phyloP scores from a whole-genome alignment of 2,797 vertebrate species.

The Bradypus variegatus region DNA sequence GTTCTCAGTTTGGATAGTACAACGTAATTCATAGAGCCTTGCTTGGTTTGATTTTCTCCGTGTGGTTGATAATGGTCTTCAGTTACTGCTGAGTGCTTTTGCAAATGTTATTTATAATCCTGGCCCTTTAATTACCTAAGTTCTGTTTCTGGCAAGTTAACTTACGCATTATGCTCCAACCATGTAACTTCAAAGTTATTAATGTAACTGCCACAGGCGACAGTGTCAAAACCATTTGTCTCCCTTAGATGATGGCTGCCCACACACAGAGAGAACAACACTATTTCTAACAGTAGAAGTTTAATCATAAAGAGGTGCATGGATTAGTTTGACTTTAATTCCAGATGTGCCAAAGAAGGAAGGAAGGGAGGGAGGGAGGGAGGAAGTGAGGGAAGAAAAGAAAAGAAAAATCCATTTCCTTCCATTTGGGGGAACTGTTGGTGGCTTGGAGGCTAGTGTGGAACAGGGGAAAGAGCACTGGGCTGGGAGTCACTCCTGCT shows the following conservation, averaged over 20 bases:
- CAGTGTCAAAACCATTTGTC: neutral
- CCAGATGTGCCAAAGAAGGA: neutral
- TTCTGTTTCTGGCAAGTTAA: constrained; percentile 30
- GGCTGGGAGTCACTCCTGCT: neutral
- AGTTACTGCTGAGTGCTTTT: constrained; percentile 35
- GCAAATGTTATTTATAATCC: constrained; percentile 26
- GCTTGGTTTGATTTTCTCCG: constrained; percentile 28
- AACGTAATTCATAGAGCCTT: constrained; percentile 31
- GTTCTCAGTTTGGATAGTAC: constrained; percentile 11
- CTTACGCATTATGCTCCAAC: neutral
- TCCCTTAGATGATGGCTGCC: neutral
- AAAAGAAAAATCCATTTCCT: neutral
- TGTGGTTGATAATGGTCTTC: neutral
- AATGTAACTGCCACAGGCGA: neutral
- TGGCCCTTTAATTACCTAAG: neutral
- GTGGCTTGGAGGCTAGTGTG: neutral
- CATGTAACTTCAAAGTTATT: neutral
- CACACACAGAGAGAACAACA: neutral
- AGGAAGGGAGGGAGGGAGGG: no score
- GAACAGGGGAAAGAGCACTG: neutral
- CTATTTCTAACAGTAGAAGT: neutral
- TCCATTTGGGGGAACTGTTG: neutral
- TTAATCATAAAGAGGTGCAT: neutral
- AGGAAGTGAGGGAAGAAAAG: no score
- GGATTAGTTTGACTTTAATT: neutral